Base-by-base conservation (phyloP, 2,113 vertebrate genomes). In the Panthera tigris region DNA sequence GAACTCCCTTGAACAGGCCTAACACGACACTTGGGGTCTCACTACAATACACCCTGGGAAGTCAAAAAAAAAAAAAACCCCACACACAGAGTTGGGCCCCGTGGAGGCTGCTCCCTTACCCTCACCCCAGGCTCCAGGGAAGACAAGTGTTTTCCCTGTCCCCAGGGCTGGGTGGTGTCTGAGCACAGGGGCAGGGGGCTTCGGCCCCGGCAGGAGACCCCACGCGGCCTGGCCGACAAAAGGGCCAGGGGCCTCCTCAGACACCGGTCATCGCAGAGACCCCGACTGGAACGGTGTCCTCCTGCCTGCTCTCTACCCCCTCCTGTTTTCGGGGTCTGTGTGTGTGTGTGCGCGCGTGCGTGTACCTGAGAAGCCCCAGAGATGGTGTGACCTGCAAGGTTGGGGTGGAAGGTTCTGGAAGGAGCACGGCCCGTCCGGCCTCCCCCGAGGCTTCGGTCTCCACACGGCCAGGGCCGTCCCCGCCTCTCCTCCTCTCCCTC, bases 211-310 rank as follows among this genome's bases (percentile, higher is more conserved):
- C 18, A 3, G 7, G 25, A 52, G 66, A 15, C 41, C 33, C 50
- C 19, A 10, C 11, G 2, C 0, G 7, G 48, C 29, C 55, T n/a
- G 25, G 4, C 29, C 36, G n/a, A 8, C 36, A 3, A 4, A 10
- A 23, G 45, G 8, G 19, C 23, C 31, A 1, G 84, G 39, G 7
- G 29, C 16, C 57, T 13, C 4, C 57, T 16, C 4, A 0, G 31
- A 11, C 0, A 1, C 50, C 1, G 16, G 11, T 10, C 7, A 15
- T 13, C 5, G 9, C 10, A 2, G 9, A 33, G 71, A 48, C 63
- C 31, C 0, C 3, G 29, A 27, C 15, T 14, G 0, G 33, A 78
- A 4, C 4, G 1, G 1, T 4, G 16, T 6, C 19, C 23, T 39
- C 4, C 16, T 5, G 6, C 39, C 48, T 15, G 13, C 15, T 12